Conservation (phyloP, 2,888 invertebrate genomes). For the Trisateles emortualis region DNA sequence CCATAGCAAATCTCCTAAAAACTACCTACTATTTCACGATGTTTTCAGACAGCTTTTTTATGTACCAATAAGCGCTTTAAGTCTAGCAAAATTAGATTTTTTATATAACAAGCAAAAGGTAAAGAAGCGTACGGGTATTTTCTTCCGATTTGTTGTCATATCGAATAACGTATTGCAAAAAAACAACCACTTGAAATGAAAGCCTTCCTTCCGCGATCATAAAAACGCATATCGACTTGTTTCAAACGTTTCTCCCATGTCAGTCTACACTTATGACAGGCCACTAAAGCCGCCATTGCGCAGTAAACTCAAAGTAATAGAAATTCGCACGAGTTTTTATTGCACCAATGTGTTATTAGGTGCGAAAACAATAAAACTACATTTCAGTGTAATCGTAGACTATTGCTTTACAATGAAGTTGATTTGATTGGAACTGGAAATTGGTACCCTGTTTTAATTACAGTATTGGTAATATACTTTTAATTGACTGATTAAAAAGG, state of each 20-base stretch:
- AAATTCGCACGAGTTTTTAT: conserved; percentile 46
- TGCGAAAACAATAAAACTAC: conserved; percentile 47
- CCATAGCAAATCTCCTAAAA: no score
- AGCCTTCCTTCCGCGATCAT: conserved; percentile 26
- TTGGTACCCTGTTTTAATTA: conserved; percentile 11
- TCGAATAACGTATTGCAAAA: not conserved
- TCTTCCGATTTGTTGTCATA: no score
- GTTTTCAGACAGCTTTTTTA: no score
- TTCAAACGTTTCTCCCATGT: conserved; percentile 38
- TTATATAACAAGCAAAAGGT: no score
- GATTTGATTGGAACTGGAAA: conserved; percentile 9
- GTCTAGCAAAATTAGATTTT: no score
- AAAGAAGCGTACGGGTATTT: no score
- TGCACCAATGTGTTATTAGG: conserved; percentile 25
- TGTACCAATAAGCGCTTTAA: no score
- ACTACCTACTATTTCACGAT: no score
- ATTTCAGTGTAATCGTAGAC: conserved; percentile 23
- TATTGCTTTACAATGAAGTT: conserved; percentile 19
- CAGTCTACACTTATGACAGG: conserved; percentile 28
- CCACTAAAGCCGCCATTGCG: conserved; percentile 31
- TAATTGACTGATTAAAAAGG: not conserved
- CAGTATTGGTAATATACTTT: not conserved
- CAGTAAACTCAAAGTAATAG: conserved; percentile 24
- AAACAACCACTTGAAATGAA: not conserved
- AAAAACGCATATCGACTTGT: conserved; percentile 12